Percentiles rank a stretch among this genome's conserved stretches.
phyloP scores from a whole-genome alignment of 2,888 invertebrate species.

The Tupiocoris notatus region DNA sequence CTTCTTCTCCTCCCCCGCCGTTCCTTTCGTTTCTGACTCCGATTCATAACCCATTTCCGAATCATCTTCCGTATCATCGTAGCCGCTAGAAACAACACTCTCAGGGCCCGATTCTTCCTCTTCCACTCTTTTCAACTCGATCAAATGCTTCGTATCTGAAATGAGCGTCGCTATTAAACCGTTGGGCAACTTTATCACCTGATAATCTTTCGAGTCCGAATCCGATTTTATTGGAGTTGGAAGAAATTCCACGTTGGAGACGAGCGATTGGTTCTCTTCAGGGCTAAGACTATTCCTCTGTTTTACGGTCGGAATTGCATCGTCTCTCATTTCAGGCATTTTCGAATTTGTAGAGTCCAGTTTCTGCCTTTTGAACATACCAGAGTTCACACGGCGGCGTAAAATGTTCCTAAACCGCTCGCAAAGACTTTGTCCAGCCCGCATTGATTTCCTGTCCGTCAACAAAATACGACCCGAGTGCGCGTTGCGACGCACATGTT shows the following conservation, averaged over 20 bases:
- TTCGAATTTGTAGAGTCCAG: constrained; percentile 8
- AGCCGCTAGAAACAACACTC: not conserved
- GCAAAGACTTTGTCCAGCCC: not conserved
- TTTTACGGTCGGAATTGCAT: not conserved
- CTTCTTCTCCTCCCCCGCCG: constrained; percentile 44
- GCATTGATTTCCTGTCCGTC: not conserved
- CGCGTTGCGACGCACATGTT: too few relatives aligned
- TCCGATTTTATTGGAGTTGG: constrained; percentile 61
- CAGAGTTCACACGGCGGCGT: not conserved
- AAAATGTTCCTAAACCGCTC: constrained; percentile 18
- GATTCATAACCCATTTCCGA: not conserved
- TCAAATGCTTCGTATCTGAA: constrained; percentile 48
- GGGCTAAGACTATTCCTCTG: not conserved
- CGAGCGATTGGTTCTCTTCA: not conserved
- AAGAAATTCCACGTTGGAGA: not conserved
- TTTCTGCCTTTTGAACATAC: constrained; percentile 34
- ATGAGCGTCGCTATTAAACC: constrained; percentile 50
- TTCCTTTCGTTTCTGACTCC: constrained; percentile 3
- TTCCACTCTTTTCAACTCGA: constrained; percentile 38
- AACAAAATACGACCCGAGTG: too few relatives aligned
- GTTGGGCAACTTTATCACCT: constrained; percentile 49
- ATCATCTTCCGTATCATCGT: not conserved
- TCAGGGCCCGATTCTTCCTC: constrained; percentile 32
- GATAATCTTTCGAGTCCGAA: constrained; percentile 74
- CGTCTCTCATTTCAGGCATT: not conserved